phyloP scores from a whole-genome alignment of 2,113 vertebrate genomes.

The Elgaria multicarinata region DNA sequence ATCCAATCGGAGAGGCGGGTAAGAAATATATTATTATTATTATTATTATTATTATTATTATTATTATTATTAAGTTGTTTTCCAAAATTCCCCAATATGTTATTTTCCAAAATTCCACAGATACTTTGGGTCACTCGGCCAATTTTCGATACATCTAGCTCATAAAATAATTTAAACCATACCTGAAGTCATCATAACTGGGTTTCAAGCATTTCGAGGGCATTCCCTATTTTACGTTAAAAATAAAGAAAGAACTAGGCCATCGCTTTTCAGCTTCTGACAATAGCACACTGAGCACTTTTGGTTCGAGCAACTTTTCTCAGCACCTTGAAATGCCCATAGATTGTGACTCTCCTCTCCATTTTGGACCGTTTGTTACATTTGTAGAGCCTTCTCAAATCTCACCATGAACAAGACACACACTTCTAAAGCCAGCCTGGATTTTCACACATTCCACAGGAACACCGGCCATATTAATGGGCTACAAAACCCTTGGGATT shows the following conservation, averaged over 20 bases:
- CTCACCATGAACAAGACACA: slow-evolving; percentile 31
- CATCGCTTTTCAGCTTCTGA: not conserved
- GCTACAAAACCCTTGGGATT: slow-evolving; percentile 54
- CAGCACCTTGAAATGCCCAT: not conserved
- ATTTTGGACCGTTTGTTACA: slow-evolving; percentile 17
- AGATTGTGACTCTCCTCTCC: slow-evolving; percentile 26
- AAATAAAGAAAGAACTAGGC: too few species aligned
- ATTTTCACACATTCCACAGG: slow-evolving; percentile 49
- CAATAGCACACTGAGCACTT: not conserved
- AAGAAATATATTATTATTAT: too few species aligned
- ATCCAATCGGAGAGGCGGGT: too few species aligned
- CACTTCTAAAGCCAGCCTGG: slow-evolving; percentile 53
- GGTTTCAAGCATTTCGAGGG: not conserved
- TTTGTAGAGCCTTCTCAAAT: slow-evolving; percentile 17
- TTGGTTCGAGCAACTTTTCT: slow-evolving; percentile 24
- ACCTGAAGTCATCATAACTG: not conserved
- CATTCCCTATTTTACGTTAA: too few species aligned
- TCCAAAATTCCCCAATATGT: not conserved
- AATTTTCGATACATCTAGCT: not conserved
- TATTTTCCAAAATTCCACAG: not conserved
- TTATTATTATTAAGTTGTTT: too few species aligned
- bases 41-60: too few species aligned
- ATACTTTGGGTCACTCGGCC: not conserved
- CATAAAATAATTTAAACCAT: not conserved
- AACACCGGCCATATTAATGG: slow-evolving; percentile 50